Conservation (phyloP, 2,797 vertebrate genomes). For the Mycteria americana region DNA sequence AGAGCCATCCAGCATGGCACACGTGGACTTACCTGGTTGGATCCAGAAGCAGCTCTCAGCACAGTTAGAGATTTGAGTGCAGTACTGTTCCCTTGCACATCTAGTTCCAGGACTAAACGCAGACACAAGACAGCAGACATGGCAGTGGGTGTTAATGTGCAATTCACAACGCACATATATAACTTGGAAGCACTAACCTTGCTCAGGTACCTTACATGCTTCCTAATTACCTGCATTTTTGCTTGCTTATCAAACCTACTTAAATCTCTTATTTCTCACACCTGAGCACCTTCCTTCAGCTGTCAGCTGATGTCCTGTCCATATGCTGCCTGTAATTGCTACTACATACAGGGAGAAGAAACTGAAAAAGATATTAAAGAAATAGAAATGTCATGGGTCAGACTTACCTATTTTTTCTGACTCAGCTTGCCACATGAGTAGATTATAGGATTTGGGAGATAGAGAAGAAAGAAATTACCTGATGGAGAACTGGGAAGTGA, state of each 20-base stretch:
- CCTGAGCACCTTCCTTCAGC: neutral
- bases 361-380: neutral
- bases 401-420: neutral
- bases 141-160: neutral
- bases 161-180: neutral
- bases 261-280: neutral
- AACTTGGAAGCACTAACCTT: neutral
- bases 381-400: neutral
- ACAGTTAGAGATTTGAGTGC: neutral
- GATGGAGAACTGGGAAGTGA: conserved; percentile 74
- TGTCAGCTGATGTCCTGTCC: neutral
- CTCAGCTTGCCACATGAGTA: neutral
- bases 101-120: neutral
- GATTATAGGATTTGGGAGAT: neutral
- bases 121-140: neutral
- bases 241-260: neutral
- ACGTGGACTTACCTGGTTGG: neutral
- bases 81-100: neutral
- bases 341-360: neutral
- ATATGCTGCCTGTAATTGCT: neutral
- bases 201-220: neutral
- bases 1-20: neutral
- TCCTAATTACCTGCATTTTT: neutral
- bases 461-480: conserved; percentile 72
- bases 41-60: neutral